Evolutionary conservation across 2,113 vertebrate species (phyloP).

Genomic region (Puffinus mauretanicus): DNA sequence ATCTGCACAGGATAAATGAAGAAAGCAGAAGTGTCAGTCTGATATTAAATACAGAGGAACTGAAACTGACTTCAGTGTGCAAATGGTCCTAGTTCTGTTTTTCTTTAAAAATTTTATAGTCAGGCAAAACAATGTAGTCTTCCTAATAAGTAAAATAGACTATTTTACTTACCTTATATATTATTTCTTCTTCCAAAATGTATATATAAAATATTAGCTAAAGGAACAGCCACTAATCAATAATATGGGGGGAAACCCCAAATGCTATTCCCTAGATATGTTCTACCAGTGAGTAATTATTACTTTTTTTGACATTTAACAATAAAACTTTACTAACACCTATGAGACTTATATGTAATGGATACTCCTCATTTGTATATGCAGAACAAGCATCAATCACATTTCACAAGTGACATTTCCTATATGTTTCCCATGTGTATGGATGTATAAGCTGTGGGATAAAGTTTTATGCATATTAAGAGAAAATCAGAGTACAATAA

Average conservation of each 20-base stretch:
- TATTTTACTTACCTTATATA: neutral
- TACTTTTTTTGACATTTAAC: slow-evolving; percentile 26
- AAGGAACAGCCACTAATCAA: neutral
- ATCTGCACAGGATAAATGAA: neutral
- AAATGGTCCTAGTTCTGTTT: neutral
- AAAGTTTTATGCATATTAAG: neutral
- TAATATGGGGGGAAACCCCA: neutral
- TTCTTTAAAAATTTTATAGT: neutral
- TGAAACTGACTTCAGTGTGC: neutral
- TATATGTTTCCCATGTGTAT: neutral
- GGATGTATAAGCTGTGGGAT: neutral
- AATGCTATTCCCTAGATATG: neutral
- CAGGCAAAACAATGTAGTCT: neutral
- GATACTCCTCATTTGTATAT: slow-evolving; percentile 40
- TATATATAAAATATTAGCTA: neutral
- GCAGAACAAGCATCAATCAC: slow-evolving; percentile 11
- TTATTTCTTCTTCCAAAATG: neutral
- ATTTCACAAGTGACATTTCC: neutral
- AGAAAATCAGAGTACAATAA: neutral
- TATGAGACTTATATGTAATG: slow-evolving; percentile 20
- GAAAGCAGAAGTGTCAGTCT: neutral
- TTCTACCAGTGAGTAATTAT: slow-evolving; percentile 46
- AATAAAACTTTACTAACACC: slow-evolving; percentile 50
- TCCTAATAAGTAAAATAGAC: neutral
- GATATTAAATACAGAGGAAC: neutral